Conservation (phyloP, 2,113 vertebrate genomes). For the Albula goreensis region DNA sequence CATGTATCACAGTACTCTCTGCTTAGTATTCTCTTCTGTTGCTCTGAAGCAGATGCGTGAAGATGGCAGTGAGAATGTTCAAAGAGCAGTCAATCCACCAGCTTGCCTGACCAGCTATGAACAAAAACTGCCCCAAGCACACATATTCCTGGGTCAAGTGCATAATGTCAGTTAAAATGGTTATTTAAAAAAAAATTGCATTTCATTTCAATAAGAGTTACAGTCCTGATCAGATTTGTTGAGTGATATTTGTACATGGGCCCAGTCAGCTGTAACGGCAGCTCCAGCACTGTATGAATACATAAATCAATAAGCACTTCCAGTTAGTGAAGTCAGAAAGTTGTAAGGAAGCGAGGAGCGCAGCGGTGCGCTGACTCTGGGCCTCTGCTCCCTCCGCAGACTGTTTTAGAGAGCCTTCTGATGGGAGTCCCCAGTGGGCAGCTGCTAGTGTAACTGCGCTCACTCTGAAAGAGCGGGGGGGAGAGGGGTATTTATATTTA, state of each 20-base stretch:
- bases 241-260: background rate
- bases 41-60: too few species aligned
- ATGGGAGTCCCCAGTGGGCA: conserved; percentile 60
- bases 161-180: too few species aligned
- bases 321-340: background rate
- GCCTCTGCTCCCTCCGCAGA: conserved; percentile 45
- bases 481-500: background rate
- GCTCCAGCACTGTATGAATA: background rate
- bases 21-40: too few species aligned
- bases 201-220: background rate
- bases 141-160: too few species aligned
- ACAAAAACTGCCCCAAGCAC: background rate
- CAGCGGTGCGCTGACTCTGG: background rate
- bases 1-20: background rate
- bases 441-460: conserved; percentile 44
- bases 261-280: background rate
- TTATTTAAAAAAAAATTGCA: background rate
- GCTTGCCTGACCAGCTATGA: background rate
- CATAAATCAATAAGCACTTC: background rate
- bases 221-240: background rate
- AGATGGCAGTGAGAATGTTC: too few species aligned
- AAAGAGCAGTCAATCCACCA: too few species aligned
- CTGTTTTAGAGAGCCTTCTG: conserved; percentile 65
- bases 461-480: conserved; percentile 21
- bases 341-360: background rate